These are phyloP conservation scores for Lucilia sericata DNA, from an alignment of 1,140 invertebrate genomes.

Conservation along the genomic window DNA sequence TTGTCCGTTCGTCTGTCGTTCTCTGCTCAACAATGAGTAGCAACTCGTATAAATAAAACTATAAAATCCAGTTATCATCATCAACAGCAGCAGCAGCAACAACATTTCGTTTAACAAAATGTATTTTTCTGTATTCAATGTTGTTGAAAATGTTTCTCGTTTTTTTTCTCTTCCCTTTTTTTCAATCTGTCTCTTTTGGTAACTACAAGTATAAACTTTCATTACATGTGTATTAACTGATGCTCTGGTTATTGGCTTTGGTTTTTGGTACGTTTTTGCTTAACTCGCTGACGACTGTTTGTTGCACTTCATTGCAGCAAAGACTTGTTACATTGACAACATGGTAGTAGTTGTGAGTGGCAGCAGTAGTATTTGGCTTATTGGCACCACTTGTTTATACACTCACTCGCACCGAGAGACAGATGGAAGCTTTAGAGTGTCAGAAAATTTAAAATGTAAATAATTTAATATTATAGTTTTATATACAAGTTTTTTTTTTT, in stretches of 20 bases:
- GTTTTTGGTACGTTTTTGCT: not conserved
- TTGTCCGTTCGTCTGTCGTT: too few species aligned
- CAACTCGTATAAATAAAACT: not conserved
- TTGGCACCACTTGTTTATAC: slow-evolving; percentile 5
- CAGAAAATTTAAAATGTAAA: slow-evolving; percentile 3
- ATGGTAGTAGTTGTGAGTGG: too few species aligned
- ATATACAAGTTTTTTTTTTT: too few species aligned
- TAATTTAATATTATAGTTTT: not conserved
- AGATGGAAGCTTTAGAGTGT: not conserved
- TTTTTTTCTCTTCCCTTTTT: too few species aligned
- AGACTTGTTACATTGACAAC: not conserved
- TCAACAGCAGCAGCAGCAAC: not conserved
- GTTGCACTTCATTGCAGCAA: not conserved
- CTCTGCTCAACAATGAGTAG: too few species aligned
- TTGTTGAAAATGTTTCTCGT: not conserved
- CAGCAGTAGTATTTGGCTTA: not conserved
- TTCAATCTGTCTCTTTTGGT: too few species aligned
- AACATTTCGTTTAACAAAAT: too few species aligned
- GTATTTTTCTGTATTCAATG: not conserved
- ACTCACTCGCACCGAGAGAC: not conserved
- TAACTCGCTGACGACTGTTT: not conserved
- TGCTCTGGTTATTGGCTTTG: not conserved
- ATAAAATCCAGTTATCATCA: slow-evolving; percentile 7
- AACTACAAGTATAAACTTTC: not conserved
- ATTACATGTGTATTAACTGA: slow-evolving; percentile 7